phyloP scores from a whole-genome alignment of 2,113 vertebrate species.

The Prochilodus magdalenae region DNA sequence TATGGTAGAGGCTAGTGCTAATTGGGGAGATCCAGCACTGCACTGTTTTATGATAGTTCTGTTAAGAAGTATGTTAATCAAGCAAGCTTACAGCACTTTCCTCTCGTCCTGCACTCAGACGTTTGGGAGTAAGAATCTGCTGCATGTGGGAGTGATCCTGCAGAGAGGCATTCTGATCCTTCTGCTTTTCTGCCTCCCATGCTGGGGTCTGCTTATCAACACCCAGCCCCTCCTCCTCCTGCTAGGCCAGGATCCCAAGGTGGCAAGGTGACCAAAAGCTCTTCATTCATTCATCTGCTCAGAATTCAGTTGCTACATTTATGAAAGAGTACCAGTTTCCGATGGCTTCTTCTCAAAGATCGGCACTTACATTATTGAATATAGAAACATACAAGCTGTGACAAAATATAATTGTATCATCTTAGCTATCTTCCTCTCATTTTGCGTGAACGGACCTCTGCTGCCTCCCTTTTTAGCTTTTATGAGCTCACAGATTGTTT shows the following conservation, averaged over 20 bases:
- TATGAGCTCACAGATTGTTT: constrained; percentile 3
- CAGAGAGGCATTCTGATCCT: constrained; percentile 85
- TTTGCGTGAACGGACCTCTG: not conserved
- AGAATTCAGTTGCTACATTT: not conserved
- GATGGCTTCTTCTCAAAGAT: not conserved
- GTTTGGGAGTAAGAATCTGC: constrained; percentile 84
- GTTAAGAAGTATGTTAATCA: too few relatives aligned
- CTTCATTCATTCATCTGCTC: not conserved
- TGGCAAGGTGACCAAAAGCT: constrained; percentile 80
- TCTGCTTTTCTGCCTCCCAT: constrained; percentile 89
- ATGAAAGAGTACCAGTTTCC: not conserved
- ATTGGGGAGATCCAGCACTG: too few relatives aligned
- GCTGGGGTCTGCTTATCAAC: constrained; percentile 91
- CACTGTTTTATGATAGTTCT: too few relatives aligned
- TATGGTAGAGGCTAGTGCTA: too few relatives aligned
- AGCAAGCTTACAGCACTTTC: not conserved
- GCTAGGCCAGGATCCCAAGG: constrained; percentile 81
- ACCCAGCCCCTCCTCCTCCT: constrained; percentile 82
- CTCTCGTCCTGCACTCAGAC: constrained; percentile 74
- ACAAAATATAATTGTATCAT: not conserved
- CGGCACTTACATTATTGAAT: not conserved
- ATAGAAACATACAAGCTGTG: not conserved
- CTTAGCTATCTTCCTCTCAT: not conserved
- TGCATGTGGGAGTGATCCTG: constrained; percentile 86
- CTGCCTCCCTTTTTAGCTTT: not conserved